Evolutionary conservation across 2,113 vertebrate species (phyloP).

Genomic region (Anthoscopus minutus): DNA sequence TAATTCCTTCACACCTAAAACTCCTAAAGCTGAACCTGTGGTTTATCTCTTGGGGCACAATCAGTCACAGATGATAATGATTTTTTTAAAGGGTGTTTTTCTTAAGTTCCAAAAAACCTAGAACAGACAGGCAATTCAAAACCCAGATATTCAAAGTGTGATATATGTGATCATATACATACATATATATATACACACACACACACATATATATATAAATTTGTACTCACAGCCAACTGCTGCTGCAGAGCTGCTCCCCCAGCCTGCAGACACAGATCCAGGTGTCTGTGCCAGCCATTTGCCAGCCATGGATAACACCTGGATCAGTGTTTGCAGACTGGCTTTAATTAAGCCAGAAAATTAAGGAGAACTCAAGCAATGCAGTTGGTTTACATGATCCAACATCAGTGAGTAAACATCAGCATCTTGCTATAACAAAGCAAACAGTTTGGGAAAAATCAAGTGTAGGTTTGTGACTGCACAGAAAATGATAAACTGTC

Average conservation of each 20-base stretch:
- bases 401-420: neutral
- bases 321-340: neutral
- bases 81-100: neutral
- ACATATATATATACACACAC: rapidly evolving
- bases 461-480: neutral
- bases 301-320: neutral
- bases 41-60: neutral
- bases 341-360: neutral
- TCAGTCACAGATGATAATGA: neutral
- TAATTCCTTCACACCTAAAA: neutral
- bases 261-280: neutral
- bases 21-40: neutral
- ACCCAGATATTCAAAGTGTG: neutral
- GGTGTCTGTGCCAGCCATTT: neutral
- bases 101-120: neutral
- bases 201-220: rapidly evolving
- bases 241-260: neutral
- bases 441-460: neutral
- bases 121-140: neutral
- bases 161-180: rapidly evolving
- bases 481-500: neutral
- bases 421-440: neutral
- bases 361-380: neutral
- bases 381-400: neutral
- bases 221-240: neutral